Evolutionary conservation across 2,888 invertebrate genomes (phyloP), one percentile per base, ranked within the genome.

Genomic region (Melanargia galathea): DNA sequence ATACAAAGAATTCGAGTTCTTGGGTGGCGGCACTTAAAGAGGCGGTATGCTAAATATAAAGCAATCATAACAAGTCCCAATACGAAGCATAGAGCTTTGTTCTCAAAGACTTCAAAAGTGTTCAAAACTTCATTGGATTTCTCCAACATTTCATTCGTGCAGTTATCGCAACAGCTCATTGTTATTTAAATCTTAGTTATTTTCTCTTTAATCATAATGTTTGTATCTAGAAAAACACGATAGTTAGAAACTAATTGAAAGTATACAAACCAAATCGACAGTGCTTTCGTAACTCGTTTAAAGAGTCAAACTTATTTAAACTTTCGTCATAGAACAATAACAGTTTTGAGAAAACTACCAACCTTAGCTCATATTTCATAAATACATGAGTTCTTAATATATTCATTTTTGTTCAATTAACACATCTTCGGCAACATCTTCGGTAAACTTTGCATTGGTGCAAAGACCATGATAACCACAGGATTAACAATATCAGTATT

Each of bases 81-180:
- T 1, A 82, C 52, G n/a, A 79, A 63, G 51, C 70, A 72, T 16
- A 75, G 64, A 6, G 66, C 54, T 65, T 77, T 82, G 64, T 79
- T 71, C 30, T 78, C 72, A 16, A 73, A 60, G n/a, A 72, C 70
- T 45, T 5, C n/a, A n/a, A n/a, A n/a, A n/a, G n/a, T 30, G 30
- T 30, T 6, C 30, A 30, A 30, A n/a, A n/a, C n/a, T n/a, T n/a
- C n/a, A 30, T 30, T 30, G 6, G 76, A 70, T 11, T 72, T 70
- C 63, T 73, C 69, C 71, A 73, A 76, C 45, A 67, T 69, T 1
- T 74, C 68, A 61, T 78, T 71, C 22, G 63, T 70, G 64, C 81
- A 81, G 38, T 76, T 75, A 40, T 73, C 65, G 45, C 84, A 84
- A 66, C 77, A 77, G 70, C 64, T 70, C 82, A 83, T 82, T 51